Percentiles rank a stretch among this genome's conserved stretches.
Conservation (phyloP, 2,113 vertebrate genomes). For the Dicaeum eximium region DNA sequence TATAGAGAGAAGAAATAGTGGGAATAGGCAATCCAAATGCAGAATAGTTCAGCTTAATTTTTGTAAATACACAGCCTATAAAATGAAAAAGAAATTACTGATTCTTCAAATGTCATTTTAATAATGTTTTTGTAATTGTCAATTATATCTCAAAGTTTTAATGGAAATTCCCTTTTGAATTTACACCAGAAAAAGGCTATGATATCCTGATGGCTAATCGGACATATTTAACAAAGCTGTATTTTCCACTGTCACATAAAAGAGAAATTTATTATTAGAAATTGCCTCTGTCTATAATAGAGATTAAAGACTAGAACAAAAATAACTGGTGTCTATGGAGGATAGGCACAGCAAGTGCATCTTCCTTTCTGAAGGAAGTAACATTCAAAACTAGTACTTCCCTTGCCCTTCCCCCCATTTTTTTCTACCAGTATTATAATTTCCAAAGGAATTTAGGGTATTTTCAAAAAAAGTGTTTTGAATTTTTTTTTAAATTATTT, state of each 20-base stretch:
- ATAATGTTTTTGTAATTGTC: neutral
- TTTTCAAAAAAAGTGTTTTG: accelerated
- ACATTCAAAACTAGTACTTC: neutral
- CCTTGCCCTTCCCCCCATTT: accelerated
- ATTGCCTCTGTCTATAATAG: neutral
- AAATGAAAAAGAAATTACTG: neutral
- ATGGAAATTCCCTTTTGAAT: neutral
- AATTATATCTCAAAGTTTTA: neutral
- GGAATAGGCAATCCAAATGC: neutral
- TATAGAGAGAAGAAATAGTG: neutral
- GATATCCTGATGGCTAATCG: neutral
- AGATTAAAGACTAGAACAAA: neutral
- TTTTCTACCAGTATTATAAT: neutral
- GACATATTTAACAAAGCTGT: neutral
- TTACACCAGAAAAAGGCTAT: neutral
- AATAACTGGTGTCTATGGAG: neutral
- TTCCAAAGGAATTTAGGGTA: neutral
- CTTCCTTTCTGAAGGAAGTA: neutral
- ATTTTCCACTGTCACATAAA: neutral
- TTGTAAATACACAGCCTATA: neutral
- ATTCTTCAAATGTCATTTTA: neutral
- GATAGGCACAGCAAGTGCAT: neutral
- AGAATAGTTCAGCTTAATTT: neutral
- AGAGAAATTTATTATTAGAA: neutral
- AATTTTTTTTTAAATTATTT: neutral